A percentile compares a stretch with the other conserved stretches of the same genome.
Conservation (phyloP, 2,888 invertebrate genomes). For the Synanthedon andrenaeformis region DNA sequence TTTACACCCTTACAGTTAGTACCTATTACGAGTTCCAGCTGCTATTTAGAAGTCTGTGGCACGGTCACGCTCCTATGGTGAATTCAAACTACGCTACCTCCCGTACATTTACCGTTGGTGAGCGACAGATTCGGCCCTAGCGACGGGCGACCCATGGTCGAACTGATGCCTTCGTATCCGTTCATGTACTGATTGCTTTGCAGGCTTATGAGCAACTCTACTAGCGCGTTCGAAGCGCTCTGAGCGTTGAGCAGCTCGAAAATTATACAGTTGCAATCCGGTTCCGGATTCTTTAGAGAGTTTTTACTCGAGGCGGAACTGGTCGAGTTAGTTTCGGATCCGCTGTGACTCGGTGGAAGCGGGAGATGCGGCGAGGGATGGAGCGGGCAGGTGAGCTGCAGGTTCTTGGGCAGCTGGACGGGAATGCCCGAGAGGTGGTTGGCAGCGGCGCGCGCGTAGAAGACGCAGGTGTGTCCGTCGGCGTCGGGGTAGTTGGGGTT, state of each 20-base stretch:
- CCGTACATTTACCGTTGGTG: slow-evolving; percentile 50
- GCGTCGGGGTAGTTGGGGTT: slow-evolving; percentile 89
- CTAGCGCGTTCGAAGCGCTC: slow-evolving; percentile 54
- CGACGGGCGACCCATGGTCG: slow-evolving; percentile 37
- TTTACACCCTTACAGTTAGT: no score
- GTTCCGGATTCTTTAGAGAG: slow-evolving; percentile 39
- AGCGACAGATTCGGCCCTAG: slow-evolving; percentile 41
- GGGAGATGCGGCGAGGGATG: slow-evolving; percentile 38
- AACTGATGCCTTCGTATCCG: slow-evolving; percentile 38
- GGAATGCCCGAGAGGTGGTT: slow-evolving; percentile 61
- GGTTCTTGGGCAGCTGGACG: slow-evolving; percentile 38
- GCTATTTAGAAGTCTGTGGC: no score
- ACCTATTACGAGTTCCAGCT: no score
- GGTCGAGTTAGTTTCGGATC: slow-evolving; percentile 33
- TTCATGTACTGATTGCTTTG: slow-evolving; percentile 60
- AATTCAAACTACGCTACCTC: slow-evolving; percentile 52
- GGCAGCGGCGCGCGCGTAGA: slow-evolving; percentile 65
- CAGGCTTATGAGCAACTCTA: slow-evolving; percentile 53
- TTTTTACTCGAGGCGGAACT: slow-evolving; percentile 39
- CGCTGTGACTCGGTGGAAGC: slow-evolving; percentile 18
- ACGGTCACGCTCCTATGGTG: no score
- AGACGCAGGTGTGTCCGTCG: slow-evolving; percentile 63
- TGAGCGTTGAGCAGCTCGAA: slow-evolving; percentile 58
- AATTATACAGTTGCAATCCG: slow-evolving; percentile 61
- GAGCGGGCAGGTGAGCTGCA: slow-evolving; percentile 53